Conservation (phyloP, 2,113 vertebrate genomes). For the Callorhinus ursinus region DNA sequence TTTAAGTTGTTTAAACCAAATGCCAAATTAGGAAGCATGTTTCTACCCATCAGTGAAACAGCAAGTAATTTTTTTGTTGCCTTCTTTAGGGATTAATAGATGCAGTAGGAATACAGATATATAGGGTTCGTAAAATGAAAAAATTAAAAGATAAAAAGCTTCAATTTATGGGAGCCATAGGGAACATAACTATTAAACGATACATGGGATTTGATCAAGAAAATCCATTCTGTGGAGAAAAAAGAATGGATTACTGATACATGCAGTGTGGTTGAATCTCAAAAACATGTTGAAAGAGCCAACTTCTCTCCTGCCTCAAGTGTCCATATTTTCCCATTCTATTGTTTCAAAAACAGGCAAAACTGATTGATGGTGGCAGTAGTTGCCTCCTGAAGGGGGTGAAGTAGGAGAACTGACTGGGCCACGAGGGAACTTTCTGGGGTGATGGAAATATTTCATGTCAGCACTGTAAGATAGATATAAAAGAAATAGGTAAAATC, state of each 20-base stretch:
- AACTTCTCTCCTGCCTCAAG: not conserved
- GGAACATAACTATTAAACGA: not conserved
- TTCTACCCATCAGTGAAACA: not conserved
- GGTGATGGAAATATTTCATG: not conserved
- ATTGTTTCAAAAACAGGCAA: not conserved
- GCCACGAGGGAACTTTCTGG: not conserved
- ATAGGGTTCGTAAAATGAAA: not conserved
- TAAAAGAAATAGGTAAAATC: not conserved
- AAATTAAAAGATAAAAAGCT: not conserved
- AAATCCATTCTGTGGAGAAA: not conserved
- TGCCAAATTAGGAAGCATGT: not conserved
- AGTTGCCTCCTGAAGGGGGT: not conserved
- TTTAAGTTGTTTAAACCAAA: constrained; percentile 36
- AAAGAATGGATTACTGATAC: not conserved
- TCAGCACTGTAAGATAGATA: not conserved
- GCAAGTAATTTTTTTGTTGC: not conserved
- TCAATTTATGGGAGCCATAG: not conserved
- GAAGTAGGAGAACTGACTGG: not conserved
- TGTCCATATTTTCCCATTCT: not conserved
- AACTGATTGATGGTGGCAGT: not conserved
- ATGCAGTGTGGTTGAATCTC: not conserved
- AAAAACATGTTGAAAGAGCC: not conserved
- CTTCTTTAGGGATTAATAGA: not conserved
- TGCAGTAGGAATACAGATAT: not conserved
- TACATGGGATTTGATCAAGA: not conserved